Evolutionary conservation across 2,797 vertebrate genomes (phyloP), one percentile per base, ranked within the genome.

Genomic region (Artibeus jamaicensis): DNA sequence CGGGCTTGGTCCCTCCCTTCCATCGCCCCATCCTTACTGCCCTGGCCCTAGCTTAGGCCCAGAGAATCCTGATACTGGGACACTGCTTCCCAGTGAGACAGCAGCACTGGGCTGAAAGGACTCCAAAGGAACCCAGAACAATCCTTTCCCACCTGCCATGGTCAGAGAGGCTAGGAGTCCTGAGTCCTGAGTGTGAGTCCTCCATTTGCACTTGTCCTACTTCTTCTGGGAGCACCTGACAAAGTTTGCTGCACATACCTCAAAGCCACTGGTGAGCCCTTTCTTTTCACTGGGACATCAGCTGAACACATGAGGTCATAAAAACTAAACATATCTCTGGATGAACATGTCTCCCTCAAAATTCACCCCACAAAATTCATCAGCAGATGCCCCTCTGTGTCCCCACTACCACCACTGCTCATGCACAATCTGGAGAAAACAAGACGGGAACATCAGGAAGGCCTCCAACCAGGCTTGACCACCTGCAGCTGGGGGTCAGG

Each of bases 1-100:
- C 55, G 29, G 22, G 15, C 29, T 5, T 24, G 59, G 9, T 10
- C 21, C n/a, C 4, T 12, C 11, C 10, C 24, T 9, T 6, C 55
- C 8, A 0, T 1, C 22, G 44, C 1, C 29, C 14, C 1, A 4
- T 11, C 5, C 65, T 37, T 2, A 19, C 6, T 29, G 15, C 26
- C 55, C 1, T 24, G 39, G 29, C 15, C 5, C 4, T 44, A 18
- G n/a, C 14, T 39, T 76, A 3, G 14, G 19, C 34, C 42, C 57
- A 12, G 77, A 83, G n/a, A 84, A 37, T 68, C 84, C 68, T 46
- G 26, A 77, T 5, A 7, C 15, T 14, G 19, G 53, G 37, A 95
- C 39, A 91, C 14, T 29, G 32, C 3, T 34, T 32, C 21, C 55
- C n/a, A 24, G 10, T 16, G 24, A 68, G 46, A 37, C 32, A 48